Percentiles rank a stretch among this genome's conserved stretches.
Evolutionary conservation across 2,888 invertebrate species (phyloP).

Genomic region (Acanthosepion pharaonis): DNA sequence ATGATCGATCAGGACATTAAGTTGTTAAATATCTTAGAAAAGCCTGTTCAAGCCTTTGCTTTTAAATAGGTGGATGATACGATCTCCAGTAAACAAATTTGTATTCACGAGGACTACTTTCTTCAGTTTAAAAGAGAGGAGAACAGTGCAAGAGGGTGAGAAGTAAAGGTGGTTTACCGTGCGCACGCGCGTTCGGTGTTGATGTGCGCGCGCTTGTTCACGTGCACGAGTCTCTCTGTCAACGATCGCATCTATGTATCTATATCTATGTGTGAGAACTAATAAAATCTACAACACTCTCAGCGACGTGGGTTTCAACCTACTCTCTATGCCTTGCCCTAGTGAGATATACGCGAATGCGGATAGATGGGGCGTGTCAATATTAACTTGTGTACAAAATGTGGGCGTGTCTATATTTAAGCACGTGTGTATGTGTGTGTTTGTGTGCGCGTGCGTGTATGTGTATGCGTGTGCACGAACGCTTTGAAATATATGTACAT

Average conservation of each 20-base stretch:
- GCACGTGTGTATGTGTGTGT: background rate
- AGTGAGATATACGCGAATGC: background rate
- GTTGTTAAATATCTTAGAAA: background rate
- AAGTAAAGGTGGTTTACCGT: background rate
- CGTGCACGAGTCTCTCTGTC: constrained; percentile 33
- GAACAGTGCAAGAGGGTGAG: background rate
- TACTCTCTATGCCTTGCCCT: background rate
- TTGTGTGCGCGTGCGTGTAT: background rate
- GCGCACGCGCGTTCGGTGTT: background rate
- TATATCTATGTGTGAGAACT: background rate
- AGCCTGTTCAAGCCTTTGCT: background rate
- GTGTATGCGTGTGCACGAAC: background rate
- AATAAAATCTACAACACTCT: background rate
- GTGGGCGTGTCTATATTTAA: constrained; percentile 9
- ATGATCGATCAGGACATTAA: background rate
- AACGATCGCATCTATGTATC: background rate
- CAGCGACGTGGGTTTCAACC: background rate
- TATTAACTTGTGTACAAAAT: background rate
- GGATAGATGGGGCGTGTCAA: background rate
- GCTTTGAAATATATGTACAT: background rate
- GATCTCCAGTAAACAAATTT: background rate
- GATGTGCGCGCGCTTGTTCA: background rate
- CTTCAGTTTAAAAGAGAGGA: background rate
- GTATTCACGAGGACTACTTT: background rate
- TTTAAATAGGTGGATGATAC: background rate